Conservation (phyloP, 2,797 vertebrate genomes). For the Poeciliopsis gracilis region DNA sequence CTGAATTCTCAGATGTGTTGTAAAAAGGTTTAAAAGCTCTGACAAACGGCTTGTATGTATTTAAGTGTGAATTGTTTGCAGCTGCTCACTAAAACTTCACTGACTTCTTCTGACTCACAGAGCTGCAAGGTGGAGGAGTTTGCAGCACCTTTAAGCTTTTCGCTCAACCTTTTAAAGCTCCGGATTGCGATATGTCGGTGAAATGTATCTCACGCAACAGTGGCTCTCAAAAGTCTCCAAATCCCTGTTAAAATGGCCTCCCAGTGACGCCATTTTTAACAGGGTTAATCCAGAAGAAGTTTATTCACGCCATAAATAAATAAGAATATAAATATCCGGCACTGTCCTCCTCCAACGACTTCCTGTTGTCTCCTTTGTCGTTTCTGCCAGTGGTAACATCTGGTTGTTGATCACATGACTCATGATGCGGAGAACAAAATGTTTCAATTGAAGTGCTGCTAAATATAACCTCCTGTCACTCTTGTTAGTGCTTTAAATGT, state of each 20-base stretch:
- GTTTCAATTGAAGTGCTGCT: no score
- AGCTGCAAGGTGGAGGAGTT: background rate
- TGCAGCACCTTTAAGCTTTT: slow-evolving; percentile 14
- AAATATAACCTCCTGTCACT: no score
- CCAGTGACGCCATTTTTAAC: no score
- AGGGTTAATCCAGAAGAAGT: no score
- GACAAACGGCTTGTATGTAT: slow-evolving; percentile 4
- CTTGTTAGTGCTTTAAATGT: no score
- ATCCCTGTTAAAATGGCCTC: background rate
- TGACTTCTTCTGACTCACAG: background rate
- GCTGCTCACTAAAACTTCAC: slow-evolving; percentile 7
- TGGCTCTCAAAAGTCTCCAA: background rate
- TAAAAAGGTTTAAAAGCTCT: slow-evolving; percentile 13
- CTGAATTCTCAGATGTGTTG: background rate
- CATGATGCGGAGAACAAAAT: no score
- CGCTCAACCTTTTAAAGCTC: background rate
- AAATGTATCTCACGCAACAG: background rate
- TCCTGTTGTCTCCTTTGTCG: no score
- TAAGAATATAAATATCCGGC: no score
- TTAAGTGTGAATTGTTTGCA: slow-evolving; percentile 15
- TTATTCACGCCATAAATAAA: no score
- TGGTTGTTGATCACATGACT: no score
- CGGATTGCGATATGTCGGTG: slow-evolving; percentile 13
- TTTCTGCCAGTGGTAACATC: no score
- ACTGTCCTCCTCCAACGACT: no score